phyloP scores from a whole-genome alignment of 2,797 vertebrate genomes.

The Naso thynnoides region DNA sequence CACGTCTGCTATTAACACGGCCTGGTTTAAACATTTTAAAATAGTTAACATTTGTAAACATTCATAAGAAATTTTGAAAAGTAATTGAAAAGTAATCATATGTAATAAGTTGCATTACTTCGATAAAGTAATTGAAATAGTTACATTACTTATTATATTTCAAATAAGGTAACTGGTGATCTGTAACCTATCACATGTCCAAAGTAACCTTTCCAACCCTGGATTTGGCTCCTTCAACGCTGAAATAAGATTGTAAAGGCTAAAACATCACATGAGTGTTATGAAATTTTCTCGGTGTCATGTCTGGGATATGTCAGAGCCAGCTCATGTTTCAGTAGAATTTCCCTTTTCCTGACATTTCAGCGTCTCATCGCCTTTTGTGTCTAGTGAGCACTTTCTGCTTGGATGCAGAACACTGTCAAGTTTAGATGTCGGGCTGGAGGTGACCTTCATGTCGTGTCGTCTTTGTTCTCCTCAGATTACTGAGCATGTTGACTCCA shows the following conservation, averaged over 20 bases:
- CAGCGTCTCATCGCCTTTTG: conserved; percentile 34
- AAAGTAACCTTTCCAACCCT: too few species aligned
- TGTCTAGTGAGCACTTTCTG: conserved; percentile 51
- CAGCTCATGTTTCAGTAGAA: conserved; percentile 22
- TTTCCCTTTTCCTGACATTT: conserved; percentile 52
- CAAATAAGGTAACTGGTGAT: too few species aligned
- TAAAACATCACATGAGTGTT: neutral
- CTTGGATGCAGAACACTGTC: conserved; percentile 57
- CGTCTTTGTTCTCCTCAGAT: conserved; percentile 79
- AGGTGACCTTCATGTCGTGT: conserved; percentile 35
- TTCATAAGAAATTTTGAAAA: too few species aligned
- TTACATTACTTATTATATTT: too few species aligned
- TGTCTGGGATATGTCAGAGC: conserved; percentile 6
- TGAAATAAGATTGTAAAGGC: neutral
- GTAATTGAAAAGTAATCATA: too few species aligned
- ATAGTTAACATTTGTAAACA: too few species aligned
- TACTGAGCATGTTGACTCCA: conserved; percentile 77
- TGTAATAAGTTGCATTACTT: too few species aligned
- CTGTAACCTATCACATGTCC: too few species aligned
- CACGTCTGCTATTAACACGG: too few species aligned
- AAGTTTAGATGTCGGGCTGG: conserved; percentile 40
- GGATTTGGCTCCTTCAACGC: neutral
- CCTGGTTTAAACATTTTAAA: too few species aligned
- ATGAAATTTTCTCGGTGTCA: conserved; percentile 11
- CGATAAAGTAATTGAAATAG: too few species aligned